These are phyloP conservation scores for Habropoda laboriosa DNA, from an alignment of 1,140 invertebrate species.

Conservation along the genomic window DNA sequence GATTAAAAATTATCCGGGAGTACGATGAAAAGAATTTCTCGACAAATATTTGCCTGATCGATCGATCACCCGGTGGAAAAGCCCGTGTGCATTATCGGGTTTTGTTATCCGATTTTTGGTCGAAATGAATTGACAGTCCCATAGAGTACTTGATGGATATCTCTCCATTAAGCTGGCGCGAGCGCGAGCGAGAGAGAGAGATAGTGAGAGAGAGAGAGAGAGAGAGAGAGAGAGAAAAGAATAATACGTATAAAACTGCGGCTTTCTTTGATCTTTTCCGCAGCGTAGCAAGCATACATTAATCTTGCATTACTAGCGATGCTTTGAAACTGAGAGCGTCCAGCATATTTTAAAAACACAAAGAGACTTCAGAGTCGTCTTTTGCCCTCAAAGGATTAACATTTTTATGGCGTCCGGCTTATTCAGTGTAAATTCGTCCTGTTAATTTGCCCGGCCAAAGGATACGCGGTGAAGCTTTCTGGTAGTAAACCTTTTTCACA, in stretches of 20 bases:
- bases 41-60: slow-evolving; percentile 18
- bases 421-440: slow-evolving; percentile 5
- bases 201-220: no score
- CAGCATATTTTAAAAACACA: slow-evolving; percentile 39
- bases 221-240: not conserved
- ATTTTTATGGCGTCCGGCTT: slow-evolving; percentile 17
- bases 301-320: slow-evolving; percentile 23
- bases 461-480: not conserved
- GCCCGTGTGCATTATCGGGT: not conserved
- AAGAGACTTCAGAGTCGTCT: slow-evolving; percentile 18
- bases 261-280: slow-evolving; percentile 5
- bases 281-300: slow-evolving; percentile 14
- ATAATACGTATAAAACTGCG: slow-evolving; percentile 19
- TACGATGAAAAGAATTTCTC: not conserved
- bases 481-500: not conserved
- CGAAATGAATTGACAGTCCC: slow-evolving; percentile 11
- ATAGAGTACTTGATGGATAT: slow-evolving; percentile 10
- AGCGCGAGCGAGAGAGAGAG: no score
- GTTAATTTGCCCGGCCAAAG: slow-evolving; percentile 19
- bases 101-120: not conserved
- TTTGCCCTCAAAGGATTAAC: slow-evolving; percentile 6
- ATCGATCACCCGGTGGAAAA: slow-evolving; percentile 16
- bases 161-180: slow-evolving; percentile 22
- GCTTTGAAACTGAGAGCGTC: slow-evolving; percentile 26
- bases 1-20: not conserved